A percentile compares a stretch with the other conserved stretches of the same genome.
phyloP scores from a whole-genome alignment of 2,888 invertebrate genomes.

The Homarus gammarus region DNA sequence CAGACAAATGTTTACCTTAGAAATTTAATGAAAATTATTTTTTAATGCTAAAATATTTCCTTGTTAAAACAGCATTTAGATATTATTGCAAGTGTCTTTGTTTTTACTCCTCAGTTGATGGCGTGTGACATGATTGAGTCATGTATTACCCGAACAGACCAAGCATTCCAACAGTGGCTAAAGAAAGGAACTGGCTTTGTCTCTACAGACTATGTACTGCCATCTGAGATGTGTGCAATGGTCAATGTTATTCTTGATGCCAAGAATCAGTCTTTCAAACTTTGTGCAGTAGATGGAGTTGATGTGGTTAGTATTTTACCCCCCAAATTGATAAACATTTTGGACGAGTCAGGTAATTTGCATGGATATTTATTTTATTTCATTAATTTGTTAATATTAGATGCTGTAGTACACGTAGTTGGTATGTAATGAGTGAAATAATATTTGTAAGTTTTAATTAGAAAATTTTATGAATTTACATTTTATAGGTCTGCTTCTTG shows the following conservation, averaged over 20 bases:
- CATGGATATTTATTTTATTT: constrained; percentile 10
- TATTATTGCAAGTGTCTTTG: neutral
- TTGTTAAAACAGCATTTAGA: neutral
- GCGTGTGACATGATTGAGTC: constrained; percentile 99
- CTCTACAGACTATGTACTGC: constrained; percentile 98
- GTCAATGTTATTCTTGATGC: constrained; percentile 98
- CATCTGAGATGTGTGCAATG: constrained; percentile 99
- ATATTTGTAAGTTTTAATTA: neutral
- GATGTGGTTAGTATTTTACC: constrained; percentile 88
- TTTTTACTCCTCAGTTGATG: constrained; percentile 85
- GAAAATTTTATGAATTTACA: no score
- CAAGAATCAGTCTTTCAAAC: constrained; percentile 96
- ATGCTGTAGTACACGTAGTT: no score
- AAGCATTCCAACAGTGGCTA: constrained; percentile 93
- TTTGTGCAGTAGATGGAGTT: constrained; percentile 96
- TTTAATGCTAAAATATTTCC: no score
- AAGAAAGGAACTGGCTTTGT: constrained; percentile 95
- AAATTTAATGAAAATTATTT: no score
- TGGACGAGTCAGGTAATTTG: neutral
- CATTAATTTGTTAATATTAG: no score
- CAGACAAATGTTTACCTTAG: no score
- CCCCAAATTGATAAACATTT: neutral
- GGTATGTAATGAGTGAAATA: neutral
- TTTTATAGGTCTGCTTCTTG: no score
- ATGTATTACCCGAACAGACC: constrained; percentile 87